Evolutionary conservation across 2,797 vertebrate genomes (phyloP).

Genomic region (Smutsia temminckii): DNA sequence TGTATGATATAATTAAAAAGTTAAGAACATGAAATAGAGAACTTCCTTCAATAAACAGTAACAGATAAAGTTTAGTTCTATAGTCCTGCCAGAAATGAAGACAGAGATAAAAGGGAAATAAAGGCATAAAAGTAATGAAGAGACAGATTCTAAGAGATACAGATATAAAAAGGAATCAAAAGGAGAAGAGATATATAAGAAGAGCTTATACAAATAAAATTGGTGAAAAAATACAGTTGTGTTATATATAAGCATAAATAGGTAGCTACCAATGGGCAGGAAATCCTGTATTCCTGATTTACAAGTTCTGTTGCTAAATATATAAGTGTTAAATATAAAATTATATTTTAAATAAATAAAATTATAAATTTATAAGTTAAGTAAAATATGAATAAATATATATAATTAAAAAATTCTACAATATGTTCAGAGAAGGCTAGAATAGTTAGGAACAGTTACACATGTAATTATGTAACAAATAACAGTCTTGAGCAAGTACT

Average conservation of each 20-base stretch:
- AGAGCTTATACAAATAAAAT: neutral
- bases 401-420: neutral
- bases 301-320: conserved; percentile 4
- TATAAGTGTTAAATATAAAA: no score
- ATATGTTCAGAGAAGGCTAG: conserved; percentile 48
- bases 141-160: neutral
- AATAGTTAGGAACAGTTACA: neutral
- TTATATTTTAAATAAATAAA: no score
- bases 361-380: no score
- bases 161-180: conserved; percentile 22
- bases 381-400: no score
- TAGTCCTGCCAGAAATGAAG: conserved; percentile 6
- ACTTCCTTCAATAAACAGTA: conserved; percentile 13
- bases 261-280: neutral
- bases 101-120: conserved; percentile 9
- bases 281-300: neutral
- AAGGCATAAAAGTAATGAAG: conserved; percentile 18
- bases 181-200: neutral
- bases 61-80: neutral
- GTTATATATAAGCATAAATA: neutral
- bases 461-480: conserved; percentile 23
- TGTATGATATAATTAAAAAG: conserved; percentile 14
- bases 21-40: conserved; percentile 18
- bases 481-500: conserved; percentile 22
- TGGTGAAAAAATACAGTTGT: neutral